Base-by-base conservation (phyloP, 2,797 vertebrate species). In the Amblyraja radiata region DNA sequence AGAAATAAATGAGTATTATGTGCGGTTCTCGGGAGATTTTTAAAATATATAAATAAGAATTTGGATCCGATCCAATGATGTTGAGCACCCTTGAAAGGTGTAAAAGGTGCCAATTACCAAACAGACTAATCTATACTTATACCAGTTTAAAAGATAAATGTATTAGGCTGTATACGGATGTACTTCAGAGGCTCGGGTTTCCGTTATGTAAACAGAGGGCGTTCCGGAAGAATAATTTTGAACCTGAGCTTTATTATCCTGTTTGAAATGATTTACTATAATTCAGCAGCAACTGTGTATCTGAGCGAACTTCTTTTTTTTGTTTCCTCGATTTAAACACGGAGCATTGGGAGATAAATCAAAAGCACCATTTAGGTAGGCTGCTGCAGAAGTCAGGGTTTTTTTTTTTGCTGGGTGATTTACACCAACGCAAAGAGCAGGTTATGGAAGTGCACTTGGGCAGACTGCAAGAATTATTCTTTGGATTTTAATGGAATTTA, bases 1-100 rank as follows among this genome's bases (percentile, higher is more conserved):
- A 93, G 94, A 94, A 94, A 94, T 94, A 94, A 54, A 61, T 94
- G 0, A 39, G n/a, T 3, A 58, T 54, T 74, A 76, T 58, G 46
- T 74, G 71, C 39, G 25, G 90, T 92, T 74, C 36, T 92, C 90
- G 36, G 13, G 68, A 58, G 23, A 13, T 39, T 91, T 92, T 74
- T 92, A 46, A 13, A 74, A 28, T 73, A 11, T 80, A 36, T 21
- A 14, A 80, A 36, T 58, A 76, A 0, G 23, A 76, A 54, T 58
- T 28, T 74, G 71, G 71, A 39, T 39, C 71, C 71, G 4, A 28
- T 25, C 71, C 90, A 92, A n/a, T 28, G 36, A 92, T 54, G 23
- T 36, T 73, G 71, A 74, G 90, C 71, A 92, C n/a, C 90, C 23
- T 76, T 92, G 90, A 54, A 76, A 92, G 90, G 71, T 92, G 71